Evolutionary conservation across 2,888 invertebrate species (phyloP).

Genomic region (Spatulosminthurus flaviceps): DNA sequence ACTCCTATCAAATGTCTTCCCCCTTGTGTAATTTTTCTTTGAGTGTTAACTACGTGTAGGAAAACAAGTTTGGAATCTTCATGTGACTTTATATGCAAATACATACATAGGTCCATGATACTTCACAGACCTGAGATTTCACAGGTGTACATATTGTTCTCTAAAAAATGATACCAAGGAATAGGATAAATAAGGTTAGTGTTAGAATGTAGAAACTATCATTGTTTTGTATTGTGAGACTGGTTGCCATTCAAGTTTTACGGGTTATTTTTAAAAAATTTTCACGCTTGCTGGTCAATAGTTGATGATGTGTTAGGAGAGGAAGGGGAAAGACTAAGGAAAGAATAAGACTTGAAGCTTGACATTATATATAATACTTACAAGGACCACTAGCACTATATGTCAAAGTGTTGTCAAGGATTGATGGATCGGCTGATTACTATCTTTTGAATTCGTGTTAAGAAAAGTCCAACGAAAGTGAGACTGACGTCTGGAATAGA

Average conservation of each 20-base stretch:
- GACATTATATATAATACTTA: too few relatives aligned
- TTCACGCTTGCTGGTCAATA: slow-evolving; percentile 2
- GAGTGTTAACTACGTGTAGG: slow-evolving; percentile 21
- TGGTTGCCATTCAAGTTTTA: neutral
- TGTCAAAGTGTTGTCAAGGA: slow-evolving; percentile 31
- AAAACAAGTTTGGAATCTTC: neutral
- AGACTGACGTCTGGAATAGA: slow-evolving; percentile 37
- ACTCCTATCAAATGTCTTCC: slow-evolving; percentile 31
- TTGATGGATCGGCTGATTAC: slow-evolving; percentile 46
- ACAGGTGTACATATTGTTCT: too few relatives aligned
- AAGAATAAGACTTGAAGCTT: slow-evolving; percentile 6
- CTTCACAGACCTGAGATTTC: too few relatives aligned
- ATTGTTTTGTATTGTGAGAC: too few relatives aligned
- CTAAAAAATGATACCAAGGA: too few relatives aligned
- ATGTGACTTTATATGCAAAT: too few relatives aligned
- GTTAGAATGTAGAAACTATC: too few relatives aligned
- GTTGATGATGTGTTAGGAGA: neutral
- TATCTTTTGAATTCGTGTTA: slow-evolving; percentile 44
- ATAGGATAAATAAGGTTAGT: too few relatives aligned
- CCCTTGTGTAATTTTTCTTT: slow-evolving; percentile 26
- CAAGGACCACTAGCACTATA: slow-evolving; percentile 10
- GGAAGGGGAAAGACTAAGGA: neutral
- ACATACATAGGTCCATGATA: too few relatives aligned
- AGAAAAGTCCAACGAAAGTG: slow-evolving; percentile 37
- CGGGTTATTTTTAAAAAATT: slow-evolving; percentile 18